Conservation (phyloP, 2,797 vertebrate genomes). For the Manis crassicaudata region DNA sequence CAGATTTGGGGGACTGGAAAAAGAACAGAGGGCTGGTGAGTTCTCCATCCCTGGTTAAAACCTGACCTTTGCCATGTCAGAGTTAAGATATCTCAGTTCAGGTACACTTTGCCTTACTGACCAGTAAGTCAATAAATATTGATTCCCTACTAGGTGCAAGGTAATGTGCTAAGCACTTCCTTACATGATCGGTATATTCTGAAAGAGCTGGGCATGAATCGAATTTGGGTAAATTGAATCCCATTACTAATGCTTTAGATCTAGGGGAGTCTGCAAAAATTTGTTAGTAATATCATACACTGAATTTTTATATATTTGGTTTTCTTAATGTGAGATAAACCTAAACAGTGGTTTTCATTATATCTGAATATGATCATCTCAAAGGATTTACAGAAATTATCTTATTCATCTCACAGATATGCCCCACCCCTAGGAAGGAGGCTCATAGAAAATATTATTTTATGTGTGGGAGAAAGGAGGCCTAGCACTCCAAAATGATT, state of each 20-base stretch:
- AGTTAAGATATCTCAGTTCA: constrained; percentile 45
- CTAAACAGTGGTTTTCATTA: constrained; percentile 54
- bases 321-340: constrained; percentile 42
- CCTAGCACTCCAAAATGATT: constrained; percentile 46
- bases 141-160: constrained; percentile 35
- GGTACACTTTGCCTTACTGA: constrained; percentile 28
- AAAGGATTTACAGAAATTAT: constrained; percentile 58
- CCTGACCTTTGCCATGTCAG: constrained; percentile 14
- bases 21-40: constrained; percentile 76
- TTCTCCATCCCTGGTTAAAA: constrained; percentile 37
- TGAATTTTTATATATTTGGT: constrained; percentile 59
- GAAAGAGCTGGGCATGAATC: constrained; percentile 35
- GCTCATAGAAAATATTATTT: constrained; percentile 46
- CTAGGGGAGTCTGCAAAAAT: constrained; percentile 40
- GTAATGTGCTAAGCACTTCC: constrained; percentile 21
- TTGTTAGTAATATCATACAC: constrained; percentile 45
- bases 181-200: constrained; percentile 4
- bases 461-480: constrained; percentile 45
- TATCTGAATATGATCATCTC: constrained; percentile 36
- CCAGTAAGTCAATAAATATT: constrained; percentile 42
- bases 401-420: constrained; percentile 57
- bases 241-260: constrained; percentile 55
- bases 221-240: constrained; percentile 50
- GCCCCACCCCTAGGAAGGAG: constrained; percentile 27
- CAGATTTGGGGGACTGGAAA: constrained; percentile 97